A percentile compares a stretch with the other conserved stretches of the same genome.
These are phyloP conservation scores for Plagodis pulveraria DNA, from an alignment of 2,888 invertebrate genomes.

Conservation along the genomic window DNA sequence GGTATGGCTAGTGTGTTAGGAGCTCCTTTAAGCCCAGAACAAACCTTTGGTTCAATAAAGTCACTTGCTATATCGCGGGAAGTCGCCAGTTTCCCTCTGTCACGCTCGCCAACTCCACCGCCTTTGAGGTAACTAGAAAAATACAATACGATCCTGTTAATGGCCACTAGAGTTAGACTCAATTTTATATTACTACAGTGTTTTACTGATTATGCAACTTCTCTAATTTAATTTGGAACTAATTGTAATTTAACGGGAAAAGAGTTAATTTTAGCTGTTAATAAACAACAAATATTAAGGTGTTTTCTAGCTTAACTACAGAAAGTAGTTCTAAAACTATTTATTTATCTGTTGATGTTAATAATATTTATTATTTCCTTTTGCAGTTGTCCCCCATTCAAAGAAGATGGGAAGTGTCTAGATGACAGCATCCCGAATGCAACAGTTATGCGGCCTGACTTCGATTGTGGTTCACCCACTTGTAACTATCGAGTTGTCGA, in stretches of 20 bases:
- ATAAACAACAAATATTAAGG: too few relatives aligned
- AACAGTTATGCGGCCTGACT: conserved; percentile 65
- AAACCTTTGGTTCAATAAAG: conserved; percentile 90
- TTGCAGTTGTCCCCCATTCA: conserved; percentile 76
- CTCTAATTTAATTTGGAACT: too few relatives aligned
- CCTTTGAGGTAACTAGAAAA: conserved; percentile 73
- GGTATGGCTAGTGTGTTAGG: conserved; percentile 88
- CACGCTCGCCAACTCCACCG: conserved; percentile 90
- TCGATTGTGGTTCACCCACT: conserved; percentile 74
- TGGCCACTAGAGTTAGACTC: too few relatives aligned
- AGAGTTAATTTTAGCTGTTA: too few relatives aligned
- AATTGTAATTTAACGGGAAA: too few relatives aligned
- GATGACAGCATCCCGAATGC: conserved; percentile 74
- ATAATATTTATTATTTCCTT: neutral
- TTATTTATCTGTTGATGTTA: neutral
- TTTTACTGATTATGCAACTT: too few relatives aligned
- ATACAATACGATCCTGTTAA: too few relatives aligned
- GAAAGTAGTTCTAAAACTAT: neutral
- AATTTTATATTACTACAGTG: too few relatives aligned
- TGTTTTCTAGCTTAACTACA: neutral
- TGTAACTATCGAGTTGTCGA: conserved; percentile 79
- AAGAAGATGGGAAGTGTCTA: conserved; percentile 66
- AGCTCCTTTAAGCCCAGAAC: conserved; percentile 89
- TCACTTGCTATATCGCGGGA: conserved; percentile 89
- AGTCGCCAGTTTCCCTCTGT: conserved; percentile 91